phyloP scores from a whole-genome alignment of 2,797 vertebrate genomes.

The Peromyscus melanophrys region DNA sequence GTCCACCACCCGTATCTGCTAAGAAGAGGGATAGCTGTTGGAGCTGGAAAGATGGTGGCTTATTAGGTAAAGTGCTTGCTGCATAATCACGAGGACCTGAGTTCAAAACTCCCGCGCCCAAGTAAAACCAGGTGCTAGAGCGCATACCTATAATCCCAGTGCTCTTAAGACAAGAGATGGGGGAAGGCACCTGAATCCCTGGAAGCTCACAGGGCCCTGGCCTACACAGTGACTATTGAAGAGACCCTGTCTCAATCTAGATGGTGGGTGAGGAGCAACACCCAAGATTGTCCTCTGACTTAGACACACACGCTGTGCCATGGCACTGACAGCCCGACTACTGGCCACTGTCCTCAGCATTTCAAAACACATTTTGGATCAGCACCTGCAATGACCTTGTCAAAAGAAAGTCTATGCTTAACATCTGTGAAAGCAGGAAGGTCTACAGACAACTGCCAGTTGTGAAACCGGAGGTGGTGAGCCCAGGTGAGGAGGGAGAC shows the following conservation, averaged over 20 bases:
- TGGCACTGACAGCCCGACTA: accelerated
- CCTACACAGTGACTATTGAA: neutral
- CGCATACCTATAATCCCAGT: neutral
- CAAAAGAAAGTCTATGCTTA: neutral
- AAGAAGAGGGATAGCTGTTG: neutral
- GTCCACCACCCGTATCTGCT: neutral
- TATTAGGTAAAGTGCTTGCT: neutral
- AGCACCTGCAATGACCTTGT: neutral
- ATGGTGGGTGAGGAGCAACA: neutral
- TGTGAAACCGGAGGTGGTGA: accelerated
- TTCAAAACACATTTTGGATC: too few relatives aligned
- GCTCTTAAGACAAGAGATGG: neutral
- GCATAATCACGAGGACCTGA: neutral
- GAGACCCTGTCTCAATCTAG: neutral
- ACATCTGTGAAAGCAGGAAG: neutral
- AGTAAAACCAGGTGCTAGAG: neutral
- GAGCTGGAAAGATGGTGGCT: neutral
- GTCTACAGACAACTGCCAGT: neutral
- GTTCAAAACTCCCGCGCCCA: neutral
- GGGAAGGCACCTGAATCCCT: neutral
- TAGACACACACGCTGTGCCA: neutral
- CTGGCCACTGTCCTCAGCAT: neutral
- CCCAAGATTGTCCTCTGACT: neutral
- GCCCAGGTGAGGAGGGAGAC: neutral
- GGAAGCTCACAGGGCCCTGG: neutral